Evolutionary conservation across 23 tunicate genomes (phyloP).

Genomic region (Pegea sp.): DNA sequence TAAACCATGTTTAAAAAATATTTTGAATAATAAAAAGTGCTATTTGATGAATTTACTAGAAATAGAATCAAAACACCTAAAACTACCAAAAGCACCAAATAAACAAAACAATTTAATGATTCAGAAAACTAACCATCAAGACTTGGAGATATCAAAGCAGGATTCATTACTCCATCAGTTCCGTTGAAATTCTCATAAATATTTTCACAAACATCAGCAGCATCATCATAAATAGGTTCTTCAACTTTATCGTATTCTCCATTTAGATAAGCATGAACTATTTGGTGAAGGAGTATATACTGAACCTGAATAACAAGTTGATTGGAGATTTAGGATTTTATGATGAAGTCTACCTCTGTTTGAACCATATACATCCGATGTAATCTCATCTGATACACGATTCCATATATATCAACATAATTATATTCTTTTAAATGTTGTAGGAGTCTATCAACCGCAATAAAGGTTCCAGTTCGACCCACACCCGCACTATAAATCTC

Average conservation of each 20-base stretch:
- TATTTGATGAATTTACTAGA: too few relatives aligned
- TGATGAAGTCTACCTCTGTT: conserved; percentile 51
- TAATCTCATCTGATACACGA: conserved; percentile 84
- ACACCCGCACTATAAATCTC: conserved; percentile 64
- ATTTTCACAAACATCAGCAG: background rate
- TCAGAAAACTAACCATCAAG: too few relatives aligned
- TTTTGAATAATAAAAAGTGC: too few relatives aligned
- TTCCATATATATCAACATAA: conserved; percentile 90
- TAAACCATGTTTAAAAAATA: too few relatives aligned
- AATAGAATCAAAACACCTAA: too few relatives aligned
- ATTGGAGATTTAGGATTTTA: background rate
- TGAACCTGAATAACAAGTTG: conserved; percentile 22
- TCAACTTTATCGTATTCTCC: conserved; percentile 36
- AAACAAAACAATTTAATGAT: too few relatives aligned
- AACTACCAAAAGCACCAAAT: too few relatives aligned
- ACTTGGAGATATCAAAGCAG: too few relatives aligned
- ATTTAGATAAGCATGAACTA: conserved; percentile 51
- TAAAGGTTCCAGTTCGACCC: conserved; percentile 91
- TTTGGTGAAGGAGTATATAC: conserved; percentile 67
- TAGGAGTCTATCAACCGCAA: conserved; percentile 83
- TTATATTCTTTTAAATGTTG: conserved; percentile 42
- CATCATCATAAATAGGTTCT: background rate
- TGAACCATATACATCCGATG: conserved; percentile 90
- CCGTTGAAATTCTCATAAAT: too few relatives aligned
- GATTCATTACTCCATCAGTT: too few relatives aligned